Conservation (phyloP, 2,797 vertebrate genomes). For the Sorex maritimensis region DNA sequence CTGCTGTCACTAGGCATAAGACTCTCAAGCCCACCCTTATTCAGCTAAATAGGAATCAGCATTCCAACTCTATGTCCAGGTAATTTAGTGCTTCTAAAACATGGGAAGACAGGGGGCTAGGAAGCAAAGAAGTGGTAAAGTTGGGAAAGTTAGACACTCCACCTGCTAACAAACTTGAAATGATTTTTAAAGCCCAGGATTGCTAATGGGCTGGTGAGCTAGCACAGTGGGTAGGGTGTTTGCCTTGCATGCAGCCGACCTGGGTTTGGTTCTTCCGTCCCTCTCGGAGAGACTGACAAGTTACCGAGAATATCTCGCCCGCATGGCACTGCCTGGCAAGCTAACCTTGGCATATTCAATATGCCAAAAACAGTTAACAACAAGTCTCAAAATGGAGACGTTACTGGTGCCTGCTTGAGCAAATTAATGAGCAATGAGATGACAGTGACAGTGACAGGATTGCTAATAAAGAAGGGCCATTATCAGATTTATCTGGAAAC, state of each 20-base stretch:
- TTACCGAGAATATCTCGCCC: too few species aligned
- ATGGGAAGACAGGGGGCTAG: not conserved
- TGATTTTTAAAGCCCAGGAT: not conserved
- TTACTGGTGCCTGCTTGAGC: too few species aligned
- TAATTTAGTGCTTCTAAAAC: not conserved
- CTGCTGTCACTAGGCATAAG: not conserved
- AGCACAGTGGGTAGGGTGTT: too few species aligned
- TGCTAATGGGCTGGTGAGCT: not conserved
- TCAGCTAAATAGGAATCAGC: not conserved
- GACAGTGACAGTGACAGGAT: not conserved
- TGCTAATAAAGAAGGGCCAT: conserved; percentile 19
- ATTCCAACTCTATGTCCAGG: not conserved
- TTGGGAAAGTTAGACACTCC: not conserved
- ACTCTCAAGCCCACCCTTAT: not conserved
- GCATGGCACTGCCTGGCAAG: too few species aligned
- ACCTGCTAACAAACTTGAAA: conserved; percentile 12
- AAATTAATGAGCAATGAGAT: too few species aligned
- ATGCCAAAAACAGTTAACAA: too few species aligned
- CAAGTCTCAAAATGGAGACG: too few species aligned
- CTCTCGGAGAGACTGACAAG: too few species aligned
- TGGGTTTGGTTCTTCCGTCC: too few species aligned
- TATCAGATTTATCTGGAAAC: conserved; percentile 25
- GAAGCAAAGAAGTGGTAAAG: not conserved
- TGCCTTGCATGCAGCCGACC: too few species aligned
- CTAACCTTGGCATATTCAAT: too few species aligned